phyloP scores from a whole-genome alignment of 2,113 vertebrate species.

The Rousettus leschenaultii region DNA sequence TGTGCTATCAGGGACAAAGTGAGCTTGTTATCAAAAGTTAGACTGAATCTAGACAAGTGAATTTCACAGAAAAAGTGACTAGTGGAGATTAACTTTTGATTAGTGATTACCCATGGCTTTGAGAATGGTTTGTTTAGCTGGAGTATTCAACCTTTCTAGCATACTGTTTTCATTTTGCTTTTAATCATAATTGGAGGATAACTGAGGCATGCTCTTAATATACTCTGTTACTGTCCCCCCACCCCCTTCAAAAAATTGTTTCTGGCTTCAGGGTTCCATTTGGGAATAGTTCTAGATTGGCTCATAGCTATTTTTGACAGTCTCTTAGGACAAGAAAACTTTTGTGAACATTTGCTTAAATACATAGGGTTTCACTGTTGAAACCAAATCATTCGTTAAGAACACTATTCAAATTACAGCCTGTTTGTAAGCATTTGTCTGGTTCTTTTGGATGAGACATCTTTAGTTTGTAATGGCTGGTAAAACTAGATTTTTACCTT shows the following conservation, averaged over 20 bases:
- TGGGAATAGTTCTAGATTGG: neutral
- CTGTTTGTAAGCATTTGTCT: neutral
- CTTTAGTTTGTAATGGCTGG: slow-evolving; percentile 14
- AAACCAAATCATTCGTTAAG: slow-evolving; percentile 10
- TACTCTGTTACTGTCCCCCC: neutral
- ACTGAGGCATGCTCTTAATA: neutral
- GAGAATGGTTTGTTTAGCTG: slow-evolving; percentile 18
- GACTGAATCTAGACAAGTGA: neutral
- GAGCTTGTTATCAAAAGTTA: neutral
- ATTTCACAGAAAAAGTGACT: neutral
- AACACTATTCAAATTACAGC: neutral
- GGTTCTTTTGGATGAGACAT: neutral
- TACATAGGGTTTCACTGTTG: neutral
- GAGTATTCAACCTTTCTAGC: neutral
- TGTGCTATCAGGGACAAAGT: neutral
- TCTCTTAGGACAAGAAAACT: neutral
- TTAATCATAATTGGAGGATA: neutral
- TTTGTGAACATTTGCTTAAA: slow-evolving; percentile 37
- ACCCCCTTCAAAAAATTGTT: neutral
- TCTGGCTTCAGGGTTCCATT: slow-evolving; percentile 6
- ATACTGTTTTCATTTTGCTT: slow-evolving; percentile 24
- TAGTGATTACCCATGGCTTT: neutral
- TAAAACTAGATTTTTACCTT: neutral
- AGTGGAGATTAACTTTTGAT: neutral
- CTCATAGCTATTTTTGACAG: slow-evolving; percentile 2